Conservation (phyloP, 2,888 invertebrate genomes). For the Chymomyza procnemis region DNA sequence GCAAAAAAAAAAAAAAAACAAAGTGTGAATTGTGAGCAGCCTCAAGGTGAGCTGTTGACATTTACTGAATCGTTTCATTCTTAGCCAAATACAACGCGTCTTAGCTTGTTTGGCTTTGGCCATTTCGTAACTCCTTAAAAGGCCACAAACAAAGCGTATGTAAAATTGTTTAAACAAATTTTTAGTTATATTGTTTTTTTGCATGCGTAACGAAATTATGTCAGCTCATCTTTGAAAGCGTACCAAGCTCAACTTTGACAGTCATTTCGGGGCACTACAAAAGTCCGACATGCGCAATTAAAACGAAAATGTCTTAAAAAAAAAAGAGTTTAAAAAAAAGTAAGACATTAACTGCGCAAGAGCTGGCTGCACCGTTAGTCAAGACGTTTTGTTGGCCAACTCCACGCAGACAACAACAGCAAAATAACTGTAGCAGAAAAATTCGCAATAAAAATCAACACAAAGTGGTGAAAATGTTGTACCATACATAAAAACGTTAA, state of each 20-base stretch:
- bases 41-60: conserved; percentile 58
- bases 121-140: neutral
- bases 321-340: neutral
- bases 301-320: conserved; percentile 36
- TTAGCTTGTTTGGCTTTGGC: conserved; percentile 24
- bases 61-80: conserved; percentile 29
- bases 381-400: conserved; percentile 52
- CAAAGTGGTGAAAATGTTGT: neutral
- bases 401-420: conserved; percentile 39
- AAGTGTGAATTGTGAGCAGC: conserved; percentile 24
- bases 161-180: conserved; percentile 16
- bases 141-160: conserved; percentile 4
- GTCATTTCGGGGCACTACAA: conserved; percentile 11
- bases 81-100: neutral
- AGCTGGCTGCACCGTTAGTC: conserved; percentile 51
- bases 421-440: conserved; percentile 62
- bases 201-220: conserved; percentile 30
- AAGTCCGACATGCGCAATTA: conserved; percentile 41
- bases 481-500: conserved; percentile 17
- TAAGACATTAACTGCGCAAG: conserved; percentile 47
- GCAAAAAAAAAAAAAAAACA: too few species aligned
- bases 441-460: conserved; percentile 3
- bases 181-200: conserved; percentile 24
- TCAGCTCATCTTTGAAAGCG: conserved; percentile 10
- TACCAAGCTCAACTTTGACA: too few species aligned